phyloP scores from a whole-genome alignment of 2,888 invertebrate species.

The Synanthedon andrenaeformis region DNA sequence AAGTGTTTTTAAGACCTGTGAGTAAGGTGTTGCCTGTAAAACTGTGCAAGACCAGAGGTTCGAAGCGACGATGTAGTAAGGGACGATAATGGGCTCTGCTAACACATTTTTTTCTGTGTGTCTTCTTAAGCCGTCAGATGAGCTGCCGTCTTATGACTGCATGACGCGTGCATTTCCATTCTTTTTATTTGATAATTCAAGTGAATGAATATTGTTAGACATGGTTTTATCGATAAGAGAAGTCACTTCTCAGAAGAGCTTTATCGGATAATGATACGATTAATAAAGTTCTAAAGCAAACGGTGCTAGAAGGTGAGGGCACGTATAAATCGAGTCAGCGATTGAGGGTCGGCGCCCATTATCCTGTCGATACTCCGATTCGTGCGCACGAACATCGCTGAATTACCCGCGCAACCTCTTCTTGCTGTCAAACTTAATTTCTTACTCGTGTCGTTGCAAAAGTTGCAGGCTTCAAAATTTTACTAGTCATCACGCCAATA shows the following conservation, averaged over 20 bases:
- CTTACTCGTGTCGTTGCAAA: conserved; percentile 52
- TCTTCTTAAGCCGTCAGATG: too few relatives aligned
- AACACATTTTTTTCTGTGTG: too few relatives aligned
- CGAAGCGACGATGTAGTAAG: too few relatives aligned
- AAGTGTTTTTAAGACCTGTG: too few relatives aligned
- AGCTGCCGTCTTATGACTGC: too few relatives aligned
- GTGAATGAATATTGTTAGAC: too few relatives aligned
- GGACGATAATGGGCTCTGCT: too few relatives aligned
- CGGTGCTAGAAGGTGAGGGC: conserved; percentile 32
- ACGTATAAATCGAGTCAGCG: conserved; percentile 31
- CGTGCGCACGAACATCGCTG: conserved; percentile 66
- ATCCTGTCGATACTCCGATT: conserved; percentile 62
- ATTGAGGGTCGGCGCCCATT: conserved; percentile 40
- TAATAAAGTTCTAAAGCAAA: conserved; percentile 43
- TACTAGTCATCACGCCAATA: not conserved
- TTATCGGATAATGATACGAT: conserved; percentile 27
- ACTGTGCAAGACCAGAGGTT: too few relatives aligned
- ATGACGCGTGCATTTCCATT: too few relatives aligned
- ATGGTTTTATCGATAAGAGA: not conserved
- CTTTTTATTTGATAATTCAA: too few relatives aligned
- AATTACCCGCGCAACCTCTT: conserved; percentile 48
- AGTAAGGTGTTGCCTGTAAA: too few relatives aligned
- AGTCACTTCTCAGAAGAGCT: not conserved
- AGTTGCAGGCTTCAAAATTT: conserved; percentile 20
- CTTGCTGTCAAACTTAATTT: conserved; percentile 67